These are phyloP conservation scores for Chymomyza fuscimana DNA, from an alignment of 2,888 invertebrate species.

Conservation along the genomic window DNA sequence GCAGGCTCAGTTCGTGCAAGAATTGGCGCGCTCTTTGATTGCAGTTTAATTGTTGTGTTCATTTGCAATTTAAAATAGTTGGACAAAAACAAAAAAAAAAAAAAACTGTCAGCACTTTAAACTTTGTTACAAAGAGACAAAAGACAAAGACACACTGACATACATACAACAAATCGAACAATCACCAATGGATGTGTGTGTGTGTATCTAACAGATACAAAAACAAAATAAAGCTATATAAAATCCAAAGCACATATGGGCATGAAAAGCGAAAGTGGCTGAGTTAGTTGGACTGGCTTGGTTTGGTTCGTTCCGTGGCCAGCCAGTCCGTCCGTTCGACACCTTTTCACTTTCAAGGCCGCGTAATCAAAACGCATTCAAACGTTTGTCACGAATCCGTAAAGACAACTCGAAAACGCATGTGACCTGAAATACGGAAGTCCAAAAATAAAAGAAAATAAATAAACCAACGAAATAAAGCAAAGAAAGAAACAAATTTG, in stretches of 20 bases:
- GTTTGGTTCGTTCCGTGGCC: background rate
- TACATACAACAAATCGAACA: background rate
- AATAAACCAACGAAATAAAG: constrained; percentile 23
- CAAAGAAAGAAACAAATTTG: background rate
- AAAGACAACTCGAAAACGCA: constrained; percentile 26
- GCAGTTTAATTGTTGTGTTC: constrained; percentile 36
- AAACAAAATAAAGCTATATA: background rate
- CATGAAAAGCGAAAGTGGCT: constrained; percentile 51
- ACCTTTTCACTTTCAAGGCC: constrained; percentile 79
- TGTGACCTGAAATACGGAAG: constrained; percentile 68
- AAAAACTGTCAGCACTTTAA: constrained; percentile 24
- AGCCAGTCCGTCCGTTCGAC: constrained; percentile 47
- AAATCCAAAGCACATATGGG: background rate
- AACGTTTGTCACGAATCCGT: constrained; percentile 1
- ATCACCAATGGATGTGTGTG: background rate
- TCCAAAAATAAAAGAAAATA: constrained; percentile 33
- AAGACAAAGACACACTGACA: background rate
- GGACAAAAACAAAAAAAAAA: background rate
- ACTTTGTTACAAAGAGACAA: background rate
- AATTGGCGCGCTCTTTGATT: constrained; percentile 56
- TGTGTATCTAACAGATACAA: background rate
- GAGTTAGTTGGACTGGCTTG: background rate
- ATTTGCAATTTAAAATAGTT: constrained; percentile 43
- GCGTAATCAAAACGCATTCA: constrained; percentile 37
- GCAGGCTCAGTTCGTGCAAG: constrained; percentile 38